A percentile compares a stretch with the other conserved stretches of the same genome.
Conservation (phyloP, 2,888 invertebrate species). For the Megaustenia siamemsis region DNA sequence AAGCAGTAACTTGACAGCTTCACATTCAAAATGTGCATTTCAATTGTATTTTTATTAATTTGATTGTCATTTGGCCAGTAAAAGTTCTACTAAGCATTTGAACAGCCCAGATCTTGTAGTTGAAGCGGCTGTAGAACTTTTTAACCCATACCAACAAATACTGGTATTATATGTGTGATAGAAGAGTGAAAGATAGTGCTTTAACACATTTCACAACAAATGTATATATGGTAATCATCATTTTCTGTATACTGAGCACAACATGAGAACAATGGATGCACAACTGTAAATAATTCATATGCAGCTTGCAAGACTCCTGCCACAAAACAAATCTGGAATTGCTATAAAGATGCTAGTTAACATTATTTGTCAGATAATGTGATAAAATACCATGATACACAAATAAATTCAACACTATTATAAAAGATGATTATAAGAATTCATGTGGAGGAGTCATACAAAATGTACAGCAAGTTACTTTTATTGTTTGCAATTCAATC, state of each 20-base stretch:
- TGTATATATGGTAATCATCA: too few relatives aligned
- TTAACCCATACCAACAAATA: too few relatives aligned
- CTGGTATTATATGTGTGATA: too few relatives aligned
- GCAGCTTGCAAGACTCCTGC: too few relatives aligned
- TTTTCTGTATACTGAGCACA: too few relatives aligned
- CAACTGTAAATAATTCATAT: too few relatives aligned
- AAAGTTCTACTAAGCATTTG: background rate
- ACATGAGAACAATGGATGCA: too few relatives aligned
- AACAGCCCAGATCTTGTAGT: background rate
- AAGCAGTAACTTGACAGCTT: too few relatives aligned
- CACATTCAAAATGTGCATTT: too few relatives aligned
- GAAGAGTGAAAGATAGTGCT: too few relatives aligned
- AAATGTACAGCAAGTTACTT: constrained; percentile 15
- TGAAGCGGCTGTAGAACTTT: too few relatives aligned
- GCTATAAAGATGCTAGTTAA: background rate
- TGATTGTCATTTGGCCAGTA: background rate
- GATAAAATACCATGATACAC: background rate
- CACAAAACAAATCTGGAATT: background rate
- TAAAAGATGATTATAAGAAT: background rate
- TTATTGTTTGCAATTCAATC: background rate
- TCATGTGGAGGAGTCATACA: constrained; percentile 40
- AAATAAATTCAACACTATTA: background rate
- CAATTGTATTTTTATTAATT: background rate
- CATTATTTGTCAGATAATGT: background rate
- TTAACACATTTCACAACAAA: too few relatives aligned